These are phyloP conservation scores for Excalfactoria chinensis DNA, from an alignment of 2,113 vertebrate genomes.

Conservation along the genomic window DNA sequence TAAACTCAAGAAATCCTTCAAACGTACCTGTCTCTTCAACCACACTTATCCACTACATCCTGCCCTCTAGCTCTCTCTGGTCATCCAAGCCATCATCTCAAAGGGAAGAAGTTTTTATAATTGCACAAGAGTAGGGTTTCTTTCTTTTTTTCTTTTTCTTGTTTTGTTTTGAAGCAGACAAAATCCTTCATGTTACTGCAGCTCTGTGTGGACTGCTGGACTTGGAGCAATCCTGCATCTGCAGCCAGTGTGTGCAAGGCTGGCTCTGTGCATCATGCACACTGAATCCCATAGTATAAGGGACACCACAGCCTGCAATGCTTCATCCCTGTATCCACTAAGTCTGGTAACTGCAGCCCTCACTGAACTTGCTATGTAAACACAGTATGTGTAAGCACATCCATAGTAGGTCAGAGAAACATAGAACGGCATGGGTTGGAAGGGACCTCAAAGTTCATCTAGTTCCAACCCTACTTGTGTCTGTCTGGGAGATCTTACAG, in stretches of 20 bases:
- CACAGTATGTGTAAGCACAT: neutral
- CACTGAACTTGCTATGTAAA: neutral
- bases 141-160: neutral
- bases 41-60: neutral
- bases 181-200: neutral
- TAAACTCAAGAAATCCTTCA: slow-evolving; percentile 62
- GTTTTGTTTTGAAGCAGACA: neutral
- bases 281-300: fast-evolving
- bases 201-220: neutral
- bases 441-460: too few relatives aligned
- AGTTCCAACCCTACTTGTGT: neutral
- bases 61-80: neutral
- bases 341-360: neutral
- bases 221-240: neutral
- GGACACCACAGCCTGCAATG: neutral
- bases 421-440: neutral
- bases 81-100: neutral
- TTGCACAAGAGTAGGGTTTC: neutral
- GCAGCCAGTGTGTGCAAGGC: fast-evolving
- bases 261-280: neutral
- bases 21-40: neutral
- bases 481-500: neutral
- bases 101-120: neutral
- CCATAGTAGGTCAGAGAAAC: fast-evolving
- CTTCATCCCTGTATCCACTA: neutral